Conservation (phyloP, 2,888 invertebrate genomes). For the Tinea pellionella region DNA sequence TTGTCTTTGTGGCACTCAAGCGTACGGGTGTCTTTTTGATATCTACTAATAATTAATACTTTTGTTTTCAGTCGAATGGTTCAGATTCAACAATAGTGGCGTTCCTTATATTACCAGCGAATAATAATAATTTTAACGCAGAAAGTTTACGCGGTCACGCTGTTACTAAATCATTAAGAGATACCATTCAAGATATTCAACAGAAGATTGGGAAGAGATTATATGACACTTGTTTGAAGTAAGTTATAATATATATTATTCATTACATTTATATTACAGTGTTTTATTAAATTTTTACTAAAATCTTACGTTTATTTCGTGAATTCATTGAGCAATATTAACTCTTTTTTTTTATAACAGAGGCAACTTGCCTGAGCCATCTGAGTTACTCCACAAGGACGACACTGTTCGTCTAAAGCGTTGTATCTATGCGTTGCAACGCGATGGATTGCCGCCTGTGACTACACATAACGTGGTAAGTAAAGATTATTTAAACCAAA, state of each 20-base stretch:
- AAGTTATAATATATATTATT: constrained; percentile 21
- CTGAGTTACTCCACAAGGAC: constrained; percentile 88
- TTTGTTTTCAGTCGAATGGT: constrained; percentile 66
- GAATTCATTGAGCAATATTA: too few species aligned
- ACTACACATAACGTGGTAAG: constrained; percentile 96
- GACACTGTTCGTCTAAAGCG: constrained; percentile 96
- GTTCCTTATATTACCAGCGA: constrained; percentile 98
- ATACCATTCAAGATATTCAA: constrained; percentile 93
- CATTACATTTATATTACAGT: background rate
- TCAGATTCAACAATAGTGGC: constrained; percentile 96
- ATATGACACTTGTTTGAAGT: constrained; percentile 92
- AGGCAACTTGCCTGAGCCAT: constrained; percentile 87
- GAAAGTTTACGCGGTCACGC: constrained; percentile 95
- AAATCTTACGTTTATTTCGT: background rate
- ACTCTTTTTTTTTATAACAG: constrained; percentile 61
- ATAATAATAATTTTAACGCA: constrained; percentile 99
- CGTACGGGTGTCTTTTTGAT: background rate
- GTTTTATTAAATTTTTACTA: background rate
- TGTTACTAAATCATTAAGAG: constrained; percentile 93
- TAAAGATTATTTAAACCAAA: constrained; percentile 15
- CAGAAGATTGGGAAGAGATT: constrained; percentile 93
- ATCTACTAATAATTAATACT: background rate
- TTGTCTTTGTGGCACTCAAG: background rate
- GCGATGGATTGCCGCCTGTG: constrained; percentile 92
- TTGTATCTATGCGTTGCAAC: constrained; percentile 91